phyloP scores from a whole-genome alignment of 2,797 vertebrate species.

The Galago senegalensis region DNA sequence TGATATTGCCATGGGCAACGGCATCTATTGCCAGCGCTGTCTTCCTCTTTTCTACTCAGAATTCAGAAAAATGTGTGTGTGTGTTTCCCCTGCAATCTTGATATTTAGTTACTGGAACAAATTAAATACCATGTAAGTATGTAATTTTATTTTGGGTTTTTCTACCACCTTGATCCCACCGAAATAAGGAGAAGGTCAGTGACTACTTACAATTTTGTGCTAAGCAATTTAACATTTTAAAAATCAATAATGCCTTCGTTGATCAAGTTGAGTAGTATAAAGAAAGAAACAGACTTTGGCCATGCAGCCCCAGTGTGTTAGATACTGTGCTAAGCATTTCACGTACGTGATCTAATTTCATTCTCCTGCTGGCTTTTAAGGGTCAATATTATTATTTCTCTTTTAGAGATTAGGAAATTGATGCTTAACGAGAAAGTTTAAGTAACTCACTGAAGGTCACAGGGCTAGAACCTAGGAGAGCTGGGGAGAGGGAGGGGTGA shows the following conservation, averaged over 20 bases:
- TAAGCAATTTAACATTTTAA: slow-evolving; percentile 63
- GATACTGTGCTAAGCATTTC: background rate
- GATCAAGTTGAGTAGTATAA: slow-evolving; percentile 39
- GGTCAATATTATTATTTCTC: slow-evolving; percentile 54
- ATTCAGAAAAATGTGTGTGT: background rate
- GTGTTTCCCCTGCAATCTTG: background rate
- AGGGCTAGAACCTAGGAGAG: background rate
- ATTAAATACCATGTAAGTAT: background rate
- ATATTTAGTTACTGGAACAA: background rate
- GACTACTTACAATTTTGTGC: slow-evolving; percentile 36
- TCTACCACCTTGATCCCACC: background rate
- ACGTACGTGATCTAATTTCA: background rate
- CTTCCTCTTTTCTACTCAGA: slow-evolving; percentile 10
- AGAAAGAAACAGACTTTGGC: slow-evolving; percentile 27
- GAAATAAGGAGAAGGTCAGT: background rate
- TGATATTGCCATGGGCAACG: background rate
- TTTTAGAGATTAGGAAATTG: slow-evolving; percentile 65
- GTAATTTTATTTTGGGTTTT: slow-evolving; percentile 41
- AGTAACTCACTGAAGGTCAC: slow-evolving; percentile 19
- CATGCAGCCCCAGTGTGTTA: rapidly evolving
- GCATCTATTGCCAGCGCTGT: background rate
- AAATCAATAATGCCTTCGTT: slow-evolving; percentile 24
- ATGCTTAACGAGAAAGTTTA: slow-evolving; percentile 65
- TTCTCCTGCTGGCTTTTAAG: slow-evolving; percentile 54
- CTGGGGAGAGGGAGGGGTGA: background rate